Base-by-base conservation (phyloP, 2,888 invertebrate species). In the Drosophila tanythrix region DNA sequence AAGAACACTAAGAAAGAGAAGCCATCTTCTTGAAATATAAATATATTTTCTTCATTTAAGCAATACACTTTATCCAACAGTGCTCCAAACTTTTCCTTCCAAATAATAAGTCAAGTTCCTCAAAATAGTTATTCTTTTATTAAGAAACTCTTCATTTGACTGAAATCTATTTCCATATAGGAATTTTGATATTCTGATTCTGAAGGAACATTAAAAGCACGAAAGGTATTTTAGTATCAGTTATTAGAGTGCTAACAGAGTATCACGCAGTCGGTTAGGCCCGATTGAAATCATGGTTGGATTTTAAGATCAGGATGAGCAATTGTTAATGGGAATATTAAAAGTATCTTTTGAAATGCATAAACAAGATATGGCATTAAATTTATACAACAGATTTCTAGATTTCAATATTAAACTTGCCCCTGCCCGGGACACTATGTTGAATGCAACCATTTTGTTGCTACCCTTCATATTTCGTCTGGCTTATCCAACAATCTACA, bases 401-500 rank as follows among this genome's bases (percentile, higher is more conserved):
- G 36, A n/a, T 56, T 58, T 59, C 7, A 21, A 11, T 50, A 70
- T 55, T 31, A 38, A 61, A n/a, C 15, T 64, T 57, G 10, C 52
- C 36, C 57, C 11, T n/a, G 18, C 38, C 46, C 36, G 18, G 15
- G 6, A 33, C 48, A 11, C 35, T 40, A 52, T 55, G 58, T 59
- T 29, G 31, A 43, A 69, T 53, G 35, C 71, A 48, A 40, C 67
- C 69, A 72, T 78, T 74, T 79, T 75, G 75, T 60, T 53, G 64
- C 53, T 66, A 57, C 74, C 69, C 74, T 57, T 68, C 51, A 52
- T 51, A 65, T 58, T 59, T 29, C 29, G 66, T 62, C 27, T 52
- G 71, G 71, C 75, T 82, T 81, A 81, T 82, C 83, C 70, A 36
- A 61, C 57, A 76, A 81, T 81, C 81, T 81, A 82, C 73, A 82